These are phyloP conservation scores for Lasioglossum figueresi DNA, from an alignment of 2,888 invertebrate genomes.

Conservation along the genomic window DNA sequence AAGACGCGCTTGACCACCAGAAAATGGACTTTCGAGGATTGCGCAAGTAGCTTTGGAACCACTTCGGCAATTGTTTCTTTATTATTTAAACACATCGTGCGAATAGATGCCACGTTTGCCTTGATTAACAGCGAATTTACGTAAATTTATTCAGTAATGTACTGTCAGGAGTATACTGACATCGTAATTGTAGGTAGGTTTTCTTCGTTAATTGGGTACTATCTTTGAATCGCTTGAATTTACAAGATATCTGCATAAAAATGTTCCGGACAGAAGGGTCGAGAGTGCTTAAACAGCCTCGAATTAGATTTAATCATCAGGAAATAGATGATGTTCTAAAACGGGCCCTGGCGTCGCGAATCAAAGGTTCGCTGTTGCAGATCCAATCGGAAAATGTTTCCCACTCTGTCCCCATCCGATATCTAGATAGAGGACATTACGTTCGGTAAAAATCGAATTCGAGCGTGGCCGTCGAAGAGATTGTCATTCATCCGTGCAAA, in stretches of 20 bases:
- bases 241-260: background rate
- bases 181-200: background rate
- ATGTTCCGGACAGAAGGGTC: background rate
- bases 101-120: background rate
- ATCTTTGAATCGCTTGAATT: background rate
- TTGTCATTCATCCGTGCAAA: conserved; percentile 6
- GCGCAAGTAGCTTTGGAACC: background rate
- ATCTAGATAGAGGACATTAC: background rate
- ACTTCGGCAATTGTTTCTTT: background rate
- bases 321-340: background rate
- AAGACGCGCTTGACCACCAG: background rate
- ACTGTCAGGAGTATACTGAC: background rate
- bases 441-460: background rate
- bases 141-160: background rate
- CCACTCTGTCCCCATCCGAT: background rate
- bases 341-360: background rate
- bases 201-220: background rate
- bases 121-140: background rate
- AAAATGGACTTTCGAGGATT: background rate
- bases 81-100: background rate
- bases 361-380: background rate
- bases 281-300: background rate
- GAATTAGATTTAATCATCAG: background rate
- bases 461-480: background rate
- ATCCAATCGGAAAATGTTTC: conserved; percentile 2